phyloP scores from a whole-genome alignment of 2,888 invertebrate species.

The Thysanoteuthis rhombus region DNA sequence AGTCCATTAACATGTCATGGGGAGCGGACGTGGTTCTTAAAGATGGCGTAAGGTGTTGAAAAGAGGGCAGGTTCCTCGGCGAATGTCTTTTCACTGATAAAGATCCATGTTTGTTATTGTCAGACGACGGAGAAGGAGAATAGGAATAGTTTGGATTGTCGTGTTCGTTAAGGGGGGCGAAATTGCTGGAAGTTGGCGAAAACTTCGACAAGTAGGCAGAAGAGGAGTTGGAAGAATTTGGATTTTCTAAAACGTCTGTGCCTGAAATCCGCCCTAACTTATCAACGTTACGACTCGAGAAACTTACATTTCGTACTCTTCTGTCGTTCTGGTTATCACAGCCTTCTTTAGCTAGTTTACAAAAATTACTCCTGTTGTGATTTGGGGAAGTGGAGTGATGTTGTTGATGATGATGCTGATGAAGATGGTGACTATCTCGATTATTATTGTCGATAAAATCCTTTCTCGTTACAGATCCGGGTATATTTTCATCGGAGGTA shows the following conservation, averaged over 20 bases:
- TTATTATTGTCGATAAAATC: not conserved
- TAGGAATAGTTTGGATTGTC: not conserved
- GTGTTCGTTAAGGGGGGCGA: not conserved
- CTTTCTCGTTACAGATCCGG: not conserved
- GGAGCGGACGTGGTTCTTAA: not conserved
- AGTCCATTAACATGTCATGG: slow-evolving; percentile 53
- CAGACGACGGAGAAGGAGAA: not conserved
- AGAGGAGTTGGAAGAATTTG: not conserved
- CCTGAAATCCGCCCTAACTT: not conserved
- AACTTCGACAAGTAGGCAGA: not conserved
- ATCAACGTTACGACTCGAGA: not conserved
- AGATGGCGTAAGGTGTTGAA: not conserved
- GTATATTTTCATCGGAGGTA: not conserved
- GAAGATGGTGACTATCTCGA: not conserved
- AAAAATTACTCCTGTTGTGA: not conserved
- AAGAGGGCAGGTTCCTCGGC: not conserved
- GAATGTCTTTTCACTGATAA: not conserved
- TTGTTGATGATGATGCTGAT: not conserved
- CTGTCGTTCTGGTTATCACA: not conserved
- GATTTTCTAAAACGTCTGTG: not conserved
- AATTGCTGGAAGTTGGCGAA: not conserved
- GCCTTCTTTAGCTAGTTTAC: not conserved
- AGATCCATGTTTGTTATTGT: not conserved
- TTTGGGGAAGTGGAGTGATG: not conserved
- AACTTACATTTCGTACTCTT: not conserved